Evolutionary conservation across 2,888 invertebrate genomes (phyloP), one percentile per base, ranked within the genome.

Genomic region (Drosophila quinaria): DNA sequence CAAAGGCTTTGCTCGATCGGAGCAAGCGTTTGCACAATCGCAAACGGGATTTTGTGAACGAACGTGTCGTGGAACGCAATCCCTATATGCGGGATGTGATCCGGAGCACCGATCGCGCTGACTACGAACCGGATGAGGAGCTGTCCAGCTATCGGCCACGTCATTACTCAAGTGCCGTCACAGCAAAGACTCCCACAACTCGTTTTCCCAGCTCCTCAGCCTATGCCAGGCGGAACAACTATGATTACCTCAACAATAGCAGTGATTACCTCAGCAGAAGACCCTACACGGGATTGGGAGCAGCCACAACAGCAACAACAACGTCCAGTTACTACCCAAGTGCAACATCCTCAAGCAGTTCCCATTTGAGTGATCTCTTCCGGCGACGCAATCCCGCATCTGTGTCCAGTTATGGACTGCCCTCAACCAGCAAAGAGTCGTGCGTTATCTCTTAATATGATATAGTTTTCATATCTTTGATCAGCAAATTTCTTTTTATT

Each of bases 31-130:
- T 93, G 49, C 93, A 92, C 31, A 88, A 91, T 64, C 91, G 90
- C 29, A 93, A 93, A 64, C 80, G 92, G 22, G 92, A 93, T 3
- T 93, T 93, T 71, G 91, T 93, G 44, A 91, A 92, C 56, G 92
- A 92, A 31, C 91, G 92, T 33, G 91, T 92, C 1, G 91, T 87
- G 11, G 92, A 92, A 22, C 90, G 91, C 3, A 93, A 93, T 91
- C 92, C 93, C 4, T 93, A 93, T 46, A 90, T 93, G 73, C 90
- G 90, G 17, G 90, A 92, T 47, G 91, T 91, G 9, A 84, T 91
- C 13, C 73, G 89, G 3, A 78, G 69, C 52, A 72, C 76, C 6
- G 84, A 86, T 22, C 74, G 70, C 11, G 52, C 39, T 22, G 89
- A 83, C 56, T 47, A 39, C 10, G 85, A 80, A 25, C 78, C 78